Base-by-base conservation (phyloP, 2,888 invertebrate species). In the Lordiphosa fenestrarum region DNA sequence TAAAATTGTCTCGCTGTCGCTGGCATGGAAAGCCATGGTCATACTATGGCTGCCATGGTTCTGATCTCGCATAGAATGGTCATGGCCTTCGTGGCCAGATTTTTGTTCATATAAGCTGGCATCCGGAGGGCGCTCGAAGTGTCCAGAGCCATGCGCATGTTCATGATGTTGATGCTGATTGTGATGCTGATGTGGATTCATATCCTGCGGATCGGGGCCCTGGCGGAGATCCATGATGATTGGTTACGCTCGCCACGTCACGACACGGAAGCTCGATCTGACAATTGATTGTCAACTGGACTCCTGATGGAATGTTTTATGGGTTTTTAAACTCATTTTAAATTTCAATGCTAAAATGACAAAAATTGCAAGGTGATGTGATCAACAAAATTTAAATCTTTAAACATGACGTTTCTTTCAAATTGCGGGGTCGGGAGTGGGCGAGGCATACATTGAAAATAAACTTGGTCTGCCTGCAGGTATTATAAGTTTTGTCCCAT, bases 1-100 rank as follows among this genome's bases (percentile, higher is more conserved):
- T 1, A 80, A 65, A 33, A 80, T 70, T 4, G 61, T 64, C 40
- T 77, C 80, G 13, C 35, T n/a, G 1, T 39, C 10, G 33, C 64
- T 59, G 0, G 21, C 7, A 49, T 77, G 77, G 30, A 77, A 77
- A 9, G 19, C 21, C 69, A 71, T 74, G 6, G 50, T 5, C 56
- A 41, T 36, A 10, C 40, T 10, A 23, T 60, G 53, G 19, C 35
- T 7, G 25, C 7, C 21, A n/a, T 19, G 36, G 6, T 25, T 13
- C 3, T 23, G 35, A 6, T 1, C 9, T 4, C 15, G 4, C 12
- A 37, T 36, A 7, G 12, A 21, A 12, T 12, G 12, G 6, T 37
- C 23, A 23, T 23, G 15, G 2, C 5, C 23, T 7, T 36, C 25
- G 12, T 37, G 37, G 2, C 30, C 46, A 19, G 33, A 25, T 35